Conservation (phyloP, 2,888 invertebrate genomes). For the Lasioglossum vierecki region DNA sequence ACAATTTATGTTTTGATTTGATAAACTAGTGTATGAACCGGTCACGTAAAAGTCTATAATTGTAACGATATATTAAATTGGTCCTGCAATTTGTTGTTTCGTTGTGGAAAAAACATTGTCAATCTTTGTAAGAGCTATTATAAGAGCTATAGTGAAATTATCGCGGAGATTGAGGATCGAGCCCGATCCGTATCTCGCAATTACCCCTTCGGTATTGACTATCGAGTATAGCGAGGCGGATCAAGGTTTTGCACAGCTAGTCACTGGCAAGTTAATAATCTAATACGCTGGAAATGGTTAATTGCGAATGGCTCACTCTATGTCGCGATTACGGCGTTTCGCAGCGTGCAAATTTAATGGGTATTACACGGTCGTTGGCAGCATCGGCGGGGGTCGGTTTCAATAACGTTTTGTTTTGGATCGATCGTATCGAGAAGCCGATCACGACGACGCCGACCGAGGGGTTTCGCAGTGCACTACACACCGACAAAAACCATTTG, state of each 20-base stretch:
- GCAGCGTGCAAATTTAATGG: conserved; percentile 19
- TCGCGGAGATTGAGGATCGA: conserved; percentile 29
- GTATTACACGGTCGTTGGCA: conserved; percentile 16
- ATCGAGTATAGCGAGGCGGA: neutral
- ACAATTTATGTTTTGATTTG: neutral
- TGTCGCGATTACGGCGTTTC: conserved; percentile 40
- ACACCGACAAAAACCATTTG: conserved; percentile 22
- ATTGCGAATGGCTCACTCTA: conserved; percentile 50
- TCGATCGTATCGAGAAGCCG: conserved; percentile 19
- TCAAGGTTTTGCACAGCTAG: neutral
- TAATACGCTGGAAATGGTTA: conserved; percentile 53
- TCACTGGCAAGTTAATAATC: conserved; percentile 54
- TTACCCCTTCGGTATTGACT: conserved; percentile 34
- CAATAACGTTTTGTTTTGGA: conserved; percentile 19
- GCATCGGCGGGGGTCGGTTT: neutral
- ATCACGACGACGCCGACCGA: neutral
- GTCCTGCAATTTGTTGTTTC: neutral
- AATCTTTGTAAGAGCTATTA: neutral
- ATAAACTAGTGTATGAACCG: neutral
- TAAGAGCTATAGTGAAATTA: neutral
- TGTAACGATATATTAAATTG: too few relatives aligned
- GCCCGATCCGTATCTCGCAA: conserved; percentile 30
- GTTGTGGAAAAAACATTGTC: neutral
- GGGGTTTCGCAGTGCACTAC: neutral
- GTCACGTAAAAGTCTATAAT: too few relatives aligned